Percentiles rank a stretch among this genome's conserved stretches.
These are phyloP conservation scores for Hippocampus zosterae DNA, from an alignment of 2,113 vertebrate species.

Conservation along the genomic window DNA sequence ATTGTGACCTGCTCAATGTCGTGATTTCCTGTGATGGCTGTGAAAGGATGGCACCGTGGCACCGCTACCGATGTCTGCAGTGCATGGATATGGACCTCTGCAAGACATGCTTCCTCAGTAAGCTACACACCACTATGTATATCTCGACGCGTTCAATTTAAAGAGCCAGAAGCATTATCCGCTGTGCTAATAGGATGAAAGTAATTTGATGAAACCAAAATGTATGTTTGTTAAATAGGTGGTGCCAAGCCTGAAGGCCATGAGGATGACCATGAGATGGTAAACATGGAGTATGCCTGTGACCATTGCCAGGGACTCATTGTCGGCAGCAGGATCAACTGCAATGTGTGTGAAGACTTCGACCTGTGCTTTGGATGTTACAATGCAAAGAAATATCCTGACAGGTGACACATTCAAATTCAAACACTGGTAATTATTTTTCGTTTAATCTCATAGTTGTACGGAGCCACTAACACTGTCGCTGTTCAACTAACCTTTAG, in stretches of 20 bases:
- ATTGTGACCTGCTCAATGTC: constrained; percentile 90
- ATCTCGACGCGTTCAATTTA: neutral
- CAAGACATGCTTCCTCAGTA: constrained; percentile 95
- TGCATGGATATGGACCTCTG: constrained; percentile 98
- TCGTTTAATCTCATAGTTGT: neutral
- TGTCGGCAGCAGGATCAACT: constrained; percentile 92
- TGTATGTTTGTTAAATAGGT: constrained; percentile 64
- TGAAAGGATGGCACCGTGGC: constrained; percentile 91
- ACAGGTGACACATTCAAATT: constrained; percentile 74
- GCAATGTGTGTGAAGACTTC: constrained; percentile 94
- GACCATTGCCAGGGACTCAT: constrained; percentile 96
- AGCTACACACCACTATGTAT: constrained; percentile 24
- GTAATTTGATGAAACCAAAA: neutral
- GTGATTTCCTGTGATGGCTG: constrained; percentile 97
- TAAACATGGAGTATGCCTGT: constrained; percentile 96
- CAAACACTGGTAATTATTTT: neutral
- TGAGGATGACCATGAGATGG: constrained; percentile 95
- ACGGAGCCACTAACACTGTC: neutral
- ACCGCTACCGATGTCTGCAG: constrained; percentile 93
- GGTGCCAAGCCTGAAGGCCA: constrained; percentile 95
- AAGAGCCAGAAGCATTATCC: neutral
- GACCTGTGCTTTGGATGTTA: constrained; percentile 97
- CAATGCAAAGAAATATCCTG: constrained; percentile 88
- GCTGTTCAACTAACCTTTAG: constrained; percentile 57
- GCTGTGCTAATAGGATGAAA: neutral